Conservation (phyloP, 2,888 invertebrate species). For the Agrotis segetum region DNA sequence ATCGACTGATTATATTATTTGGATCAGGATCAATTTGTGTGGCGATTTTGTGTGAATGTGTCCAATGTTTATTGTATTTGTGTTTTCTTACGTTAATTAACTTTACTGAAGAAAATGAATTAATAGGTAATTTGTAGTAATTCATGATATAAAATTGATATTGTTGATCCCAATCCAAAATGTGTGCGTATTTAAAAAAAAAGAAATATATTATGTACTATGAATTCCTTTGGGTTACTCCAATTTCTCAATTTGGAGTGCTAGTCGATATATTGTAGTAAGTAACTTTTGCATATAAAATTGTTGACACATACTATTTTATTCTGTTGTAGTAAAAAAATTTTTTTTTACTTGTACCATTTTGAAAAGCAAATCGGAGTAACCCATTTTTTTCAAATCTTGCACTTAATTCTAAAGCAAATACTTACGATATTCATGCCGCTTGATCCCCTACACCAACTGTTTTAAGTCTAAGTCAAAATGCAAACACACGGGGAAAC, state of each 20-base stretch:
- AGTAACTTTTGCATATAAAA: neutral
- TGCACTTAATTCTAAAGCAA: slow-evolving; percentile 63
- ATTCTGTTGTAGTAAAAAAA: neutral
- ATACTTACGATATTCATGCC: slow-evolving; percentile 69
- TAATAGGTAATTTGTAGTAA: neutral
- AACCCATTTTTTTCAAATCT: slow-evolving; percentile 45
- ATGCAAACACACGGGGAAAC: slow-evolving; percentile 80
- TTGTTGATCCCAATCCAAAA: slow-evolving; percentile 50
- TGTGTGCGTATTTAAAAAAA: slow-evolving; percentile 24
- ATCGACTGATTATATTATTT: slow-evolving; percentile 38
- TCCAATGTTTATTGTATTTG: neutral
- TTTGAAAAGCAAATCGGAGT: slow-evolving; percentile 47
- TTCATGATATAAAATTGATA: neutral
- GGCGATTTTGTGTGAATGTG: neutral
- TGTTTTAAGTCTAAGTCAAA: slow-evolving; percentile 78
- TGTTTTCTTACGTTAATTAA: neutral
- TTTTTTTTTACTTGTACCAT: neutral
- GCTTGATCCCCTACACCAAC: slow-evolving; percentile 89
- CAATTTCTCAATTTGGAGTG: slow-evolving; percentile 27
- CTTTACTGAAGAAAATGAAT: neutral
- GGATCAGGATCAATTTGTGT: slow-evolving; percentile 45
- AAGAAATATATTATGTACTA: slow-evolving; percentile 9
- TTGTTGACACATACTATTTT: neutral
- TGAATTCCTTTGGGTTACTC: slow-evolving; percentile 44
- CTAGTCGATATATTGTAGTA: neutral